Base-by-base conservation (phyloP, 2,113 vertebrate species). In the Dermatemys mawii region DNA sequence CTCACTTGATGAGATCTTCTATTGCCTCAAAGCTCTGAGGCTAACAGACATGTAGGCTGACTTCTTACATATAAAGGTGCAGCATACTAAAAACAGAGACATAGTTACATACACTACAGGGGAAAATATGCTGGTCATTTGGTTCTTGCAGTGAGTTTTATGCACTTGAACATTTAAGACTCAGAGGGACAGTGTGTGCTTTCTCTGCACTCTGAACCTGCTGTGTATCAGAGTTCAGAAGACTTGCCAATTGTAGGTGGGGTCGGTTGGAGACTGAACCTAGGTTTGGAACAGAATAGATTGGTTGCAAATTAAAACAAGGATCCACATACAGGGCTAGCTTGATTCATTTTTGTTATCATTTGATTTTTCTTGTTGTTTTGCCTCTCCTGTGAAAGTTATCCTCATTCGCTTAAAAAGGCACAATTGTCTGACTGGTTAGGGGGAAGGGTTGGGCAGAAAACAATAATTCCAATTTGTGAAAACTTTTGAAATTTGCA, bases 131-230 rank as follows among this genome's bases (percentile, higher is more conserved):
- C 5, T 9, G 35, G 32, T 16, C 27, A 60, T 26, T 51, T 11
- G 0, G 32, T 49, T 54, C 32, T 5, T 27, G 63, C 26, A 35
- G 10, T 38, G 46, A 67, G 49, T 5, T 26, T 11, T 2, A 8
- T 60, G 11, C 0, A 0, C 1, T 10, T 60, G 57, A 86, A 35
- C 49, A 26, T 41, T 26, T 32, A 27, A 29, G 49, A 5, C 50
- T 22, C 60, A 38, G n/a, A n/a, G 19, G 2, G 1, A 13, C 0
- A 1, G 11, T 32, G 17, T 44, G 17, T 0, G 44, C 49, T 6
- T 54, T 22, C 1, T 4, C 1, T 4, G 35, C 46, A 50, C 27
- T 3, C 44, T 81, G 75, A 48, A 63, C 44, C 11, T 46, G 13
- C 9, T 17, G 14, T 44, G 16, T 8, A 32, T 32, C 84, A 92